Evolutionary conservation across 2,797 vertebrate species (phyloP).

Genomic region (Mormyrus hasselquistii): DNA sequence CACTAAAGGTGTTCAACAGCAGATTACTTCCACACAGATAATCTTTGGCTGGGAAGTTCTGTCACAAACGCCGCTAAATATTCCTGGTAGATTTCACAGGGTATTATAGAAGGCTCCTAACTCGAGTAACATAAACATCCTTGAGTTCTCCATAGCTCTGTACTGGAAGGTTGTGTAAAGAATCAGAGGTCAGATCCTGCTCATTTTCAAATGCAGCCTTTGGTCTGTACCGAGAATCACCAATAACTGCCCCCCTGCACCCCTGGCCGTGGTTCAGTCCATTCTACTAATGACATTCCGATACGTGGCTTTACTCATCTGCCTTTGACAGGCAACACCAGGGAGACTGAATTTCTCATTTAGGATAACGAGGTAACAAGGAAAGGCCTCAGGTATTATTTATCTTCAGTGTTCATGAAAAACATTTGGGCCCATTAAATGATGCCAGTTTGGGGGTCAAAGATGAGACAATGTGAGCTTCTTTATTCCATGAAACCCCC

Average conservation of each 20-base stretch:
- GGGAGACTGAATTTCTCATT: background rate
- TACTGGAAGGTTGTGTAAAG: background rate
- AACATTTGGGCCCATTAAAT: background rate
- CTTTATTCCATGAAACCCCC: background rate
- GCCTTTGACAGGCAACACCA: background rate
- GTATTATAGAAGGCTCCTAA: background rate
- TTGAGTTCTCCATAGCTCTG: background rate
- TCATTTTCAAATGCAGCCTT: background rate
- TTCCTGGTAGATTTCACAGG: background rate
- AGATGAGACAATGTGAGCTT: background rate
- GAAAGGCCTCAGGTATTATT: background rate
- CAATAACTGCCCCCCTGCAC: background rate
- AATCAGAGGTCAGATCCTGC: background rate
- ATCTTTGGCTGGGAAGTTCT: conserved; percentile 26
- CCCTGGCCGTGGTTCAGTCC: background rate
- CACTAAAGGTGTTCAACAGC: background rate
- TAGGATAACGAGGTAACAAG: background rate
- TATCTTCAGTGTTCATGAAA: background rate
- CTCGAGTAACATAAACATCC: background rate
- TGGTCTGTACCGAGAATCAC: background rate
- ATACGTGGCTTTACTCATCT: background rate
- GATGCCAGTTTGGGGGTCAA: background rate
- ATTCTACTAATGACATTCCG: background rate
- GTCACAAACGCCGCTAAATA: conserved; percentile 24
- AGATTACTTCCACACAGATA: conserved; percentile 14